Percentiles rank a stretch among this genome's conserved stretches.
Evolutionary conservation across 2,113 vertebrate genomes (phyloP).

Genomic region (Spea multiplicata): DNA sequence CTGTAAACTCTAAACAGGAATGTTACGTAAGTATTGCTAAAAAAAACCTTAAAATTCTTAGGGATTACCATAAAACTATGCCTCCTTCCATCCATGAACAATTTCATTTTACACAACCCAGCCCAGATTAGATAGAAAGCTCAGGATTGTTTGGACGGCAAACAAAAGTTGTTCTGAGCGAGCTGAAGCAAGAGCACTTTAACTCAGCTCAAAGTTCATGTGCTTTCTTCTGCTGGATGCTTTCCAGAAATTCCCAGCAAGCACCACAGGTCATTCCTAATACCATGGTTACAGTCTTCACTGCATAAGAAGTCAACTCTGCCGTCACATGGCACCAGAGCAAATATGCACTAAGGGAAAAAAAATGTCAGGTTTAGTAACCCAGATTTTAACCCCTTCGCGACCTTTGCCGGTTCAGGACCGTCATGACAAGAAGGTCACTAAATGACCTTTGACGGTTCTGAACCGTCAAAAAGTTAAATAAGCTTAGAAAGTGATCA

Average conservation of each 20-base stretch:
- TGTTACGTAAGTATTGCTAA: too few relatives aligned
- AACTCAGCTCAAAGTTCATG: conserved; percentile 34
- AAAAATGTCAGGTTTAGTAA: too few relatives aligned
- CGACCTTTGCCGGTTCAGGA: too few relatives aligned
- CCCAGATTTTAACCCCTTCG: too few relatives aligned
- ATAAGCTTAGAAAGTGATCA: too few relatives aligned
- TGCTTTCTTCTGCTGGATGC: conserved; percentile 23
- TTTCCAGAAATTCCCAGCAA: conserved; percentile 29
- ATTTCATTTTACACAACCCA: background rate
- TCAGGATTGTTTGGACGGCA: conserved; percentile 25
- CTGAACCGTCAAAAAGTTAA: too few relatives aligned
- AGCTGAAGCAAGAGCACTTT: conserved; percentile 33
- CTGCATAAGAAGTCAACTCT: background rate
- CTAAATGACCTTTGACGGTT: too few relatives aligned
- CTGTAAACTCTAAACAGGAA: too few relatives aligned
- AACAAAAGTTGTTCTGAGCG: conserved; percentile 34
- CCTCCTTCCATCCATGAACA: conserved; percentile 21
- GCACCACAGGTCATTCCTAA: conserved; percentile 30
- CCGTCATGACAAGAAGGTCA: too few relatives aligned
- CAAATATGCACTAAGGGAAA: background rate
- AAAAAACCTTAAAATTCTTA: too few relatives aligned
- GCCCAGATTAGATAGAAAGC: conserved; percentile 36
- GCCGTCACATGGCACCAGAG: background rate
- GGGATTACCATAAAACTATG: background rate
- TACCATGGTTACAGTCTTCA: background rate